Base-by-base conservation (phyloP, 2,113 vertebrate species). In the Syngnathus typhle region DNA sequence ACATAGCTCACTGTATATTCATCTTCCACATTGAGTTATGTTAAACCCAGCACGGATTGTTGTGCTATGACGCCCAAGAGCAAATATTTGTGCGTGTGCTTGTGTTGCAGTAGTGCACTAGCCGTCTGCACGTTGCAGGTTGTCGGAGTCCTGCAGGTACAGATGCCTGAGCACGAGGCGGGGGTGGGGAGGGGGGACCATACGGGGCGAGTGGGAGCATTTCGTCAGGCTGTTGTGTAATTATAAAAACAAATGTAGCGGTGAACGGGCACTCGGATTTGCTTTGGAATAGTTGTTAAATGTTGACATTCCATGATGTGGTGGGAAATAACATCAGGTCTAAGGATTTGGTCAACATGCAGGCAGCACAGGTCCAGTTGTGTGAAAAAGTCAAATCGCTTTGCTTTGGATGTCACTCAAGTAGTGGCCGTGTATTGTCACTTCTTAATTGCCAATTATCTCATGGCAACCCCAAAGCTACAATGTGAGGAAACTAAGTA, bases 1-100 rank as follows among this genome's bases (percentile, higher is more conserved):
- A 32, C 27, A 23, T 23, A 23, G 23, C 8, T 5, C 52, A n/a
- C n/a, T 32, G 11, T 13, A 5, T 44, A 38, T 64, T 46, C 19
- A 66, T 27, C 43, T 56, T 38, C 62, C 36, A 43, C 16, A 64
- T 27, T 32, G 59, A 64, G n/a, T 58, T 59, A 27, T 43, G 15
- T 43, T 41, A 61, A 64, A 23, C 1, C 5, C 23, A 32, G 7
- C 2, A 9, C 41, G n/a, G n/a, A 27, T 44, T 62, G 39, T 62
- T 44, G 1, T 61, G 59, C 11, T 27, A 21, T 13, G 11, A 58
- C 36, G 41, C 41, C 41, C 41, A 11, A 19, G 36, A 39, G 59
- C 59, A 23, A 12, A 36, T 70, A 6, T 67, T 58, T 64, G 58
- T 52, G 21, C 12, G n/a, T 23, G 23, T 56, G 54, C 16, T 12